Base-by-base conservation (phyloP, 2,888 invertebrate species). In the Pocota personata region DNA sequence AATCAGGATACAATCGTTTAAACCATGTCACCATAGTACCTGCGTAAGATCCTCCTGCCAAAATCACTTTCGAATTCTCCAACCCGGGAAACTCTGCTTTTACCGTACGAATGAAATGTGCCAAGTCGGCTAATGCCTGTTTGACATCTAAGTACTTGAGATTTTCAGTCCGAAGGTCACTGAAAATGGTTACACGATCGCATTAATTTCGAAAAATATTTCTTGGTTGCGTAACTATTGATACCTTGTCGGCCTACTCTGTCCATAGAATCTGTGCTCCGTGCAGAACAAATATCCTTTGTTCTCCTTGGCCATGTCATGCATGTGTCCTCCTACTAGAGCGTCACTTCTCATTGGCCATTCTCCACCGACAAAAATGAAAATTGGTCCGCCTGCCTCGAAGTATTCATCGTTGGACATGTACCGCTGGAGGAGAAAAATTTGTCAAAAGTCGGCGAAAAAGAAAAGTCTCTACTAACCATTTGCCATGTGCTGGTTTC, bases 211-310 rank as follows among this genome's bases (percentile, higher is more conserved):
- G 8, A 3, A n/a, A 21, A 48, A 4, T 16, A 21, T 4, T 35
- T 52, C 8, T 21, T 8, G 7, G 14, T 71, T 78, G 27, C 27
- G 27, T 55, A 32, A 62, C 0, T 1, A 14, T 4, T 7, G 66
- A 94, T 92, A 97, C 96, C 89, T 87, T 7, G 95, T 95, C 0
- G 97, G 97, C 82, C 93, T 93, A 88, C 96, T 97, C 57, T 93
- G 87, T 0, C 97, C 97, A 90, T 97, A 97, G 91, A 94, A 97
- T 87, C 97, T 94, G 91, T 97, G 97, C 90, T 97, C 97, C 0
- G 97, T 95, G 88, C 95, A 95, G 90, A 96, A 95, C 87, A 96
- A 92, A 1, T 94, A 94, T 0, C 95, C 97, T 0, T 93, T 92
- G 87, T 95, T 93, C n/a, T 92, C 89, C 62, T 90, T 87, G 0